Percentiles rank a stretch among this genome's conserved stretches.
phyloP scores from a whole-genome alignment of 2,797 vertebrate genomes.

The Erpetoichthys calabaricus region DNA sequence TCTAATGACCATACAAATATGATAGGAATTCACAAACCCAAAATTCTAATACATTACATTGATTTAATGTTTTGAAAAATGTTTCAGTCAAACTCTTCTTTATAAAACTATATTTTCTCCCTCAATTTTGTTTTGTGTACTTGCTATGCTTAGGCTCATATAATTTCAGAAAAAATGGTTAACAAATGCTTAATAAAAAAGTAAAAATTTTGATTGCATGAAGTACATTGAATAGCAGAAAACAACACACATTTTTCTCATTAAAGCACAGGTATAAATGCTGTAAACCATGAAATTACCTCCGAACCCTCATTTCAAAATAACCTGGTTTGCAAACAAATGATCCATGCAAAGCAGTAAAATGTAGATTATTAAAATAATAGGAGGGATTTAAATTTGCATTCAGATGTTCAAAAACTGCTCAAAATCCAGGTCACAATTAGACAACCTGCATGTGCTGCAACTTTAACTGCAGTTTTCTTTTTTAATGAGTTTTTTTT shows the following conservation, averaged over 20 bases:
- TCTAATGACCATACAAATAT: too few relatives aligned
- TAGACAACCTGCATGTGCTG: conserved; percentile 16
- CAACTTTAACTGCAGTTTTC: too few relatives aligned
- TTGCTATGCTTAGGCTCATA: too few relatives aligned
- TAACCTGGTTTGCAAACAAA: conserved; percentile 96
- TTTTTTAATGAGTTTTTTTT: too few relatives aligned
- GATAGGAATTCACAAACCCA: too few relatives aligned
- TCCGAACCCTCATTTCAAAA: conserved; percentile 86
- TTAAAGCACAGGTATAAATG: conserved; percentile 93
- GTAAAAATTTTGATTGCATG: conserved; percentile 57
- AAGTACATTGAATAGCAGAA: conserved; percentile 59
- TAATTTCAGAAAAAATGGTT: too few relatives aligned
- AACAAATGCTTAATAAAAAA: conserved; percentile 17
- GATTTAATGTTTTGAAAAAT: too few relatives aligned
- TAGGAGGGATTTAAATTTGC: conserved; percentile 81
- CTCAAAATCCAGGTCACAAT: conserved; percentile 34
- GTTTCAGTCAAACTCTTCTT: too few relatives aligned
- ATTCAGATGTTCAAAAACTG: conserved; percentile 50
- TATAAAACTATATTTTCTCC: too few relatives aligned
- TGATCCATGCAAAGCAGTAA: conserved; percentile 87
- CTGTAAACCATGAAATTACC: conserved; percentile 98
- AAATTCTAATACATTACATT: too few relatives aligned
- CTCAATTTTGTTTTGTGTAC: too few relatives aligned
- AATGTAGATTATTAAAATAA: conserved; percentile 85
- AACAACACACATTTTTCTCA: conserved; percentile 93